Base-by-base conservation (phyloP, 37 sponge, comb jelly and placozoan species). In the Sycon ciliatum region DNA sequence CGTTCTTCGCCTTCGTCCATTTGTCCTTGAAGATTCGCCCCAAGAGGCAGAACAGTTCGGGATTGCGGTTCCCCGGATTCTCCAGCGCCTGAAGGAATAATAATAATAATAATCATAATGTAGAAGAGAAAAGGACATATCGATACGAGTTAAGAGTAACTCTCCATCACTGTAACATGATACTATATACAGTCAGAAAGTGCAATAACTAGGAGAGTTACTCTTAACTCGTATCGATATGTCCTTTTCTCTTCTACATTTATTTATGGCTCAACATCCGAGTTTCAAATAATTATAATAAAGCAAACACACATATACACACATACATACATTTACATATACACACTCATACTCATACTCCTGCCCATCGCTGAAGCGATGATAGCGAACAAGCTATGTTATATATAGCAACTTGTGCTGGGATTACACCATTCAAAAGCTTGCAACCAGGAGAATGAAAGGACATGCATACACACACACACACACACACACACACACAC, bases 1-100 rank as follows among this genome's bases (percentile, higher is more conserved):
- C 52, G 69, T 85, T 70, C 5, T 68, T 79, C 11, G 89, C 85
- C 26, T 85, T 83, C 26, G 74, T 72, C 65, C 82, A 93, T 83
- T 85, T 85, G 78, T 85, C 89, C 66, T 87, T 93, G 77, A 88
- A 88, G 40, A 92, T 92, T 2, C 93, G 60, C 13, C 94, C 94
- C 73, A 86, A 93, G 37, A 93, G 70, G 60, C 89, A 87, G 27
- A 88, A 56, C 34, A 74, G 71, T 57, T 93, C 89, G 4, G 94
- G 85, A 4, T 83, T 83, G 27, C 83, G 88, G 79, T 92, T 92
- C 65, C 84, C 88, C 36, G 81, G 82, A 27, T 69, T 56, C 56
- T 71, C 65, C 69, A 86, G 56, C 0, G 82, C 52, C 88, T 87
- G 49, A 3, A 29, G n/a, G 33, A 32, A 9, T 39, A 69, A 18